Conservation (phyloP, 1,140 invertebrate species). For the Drosophila arizonae region DNA sequence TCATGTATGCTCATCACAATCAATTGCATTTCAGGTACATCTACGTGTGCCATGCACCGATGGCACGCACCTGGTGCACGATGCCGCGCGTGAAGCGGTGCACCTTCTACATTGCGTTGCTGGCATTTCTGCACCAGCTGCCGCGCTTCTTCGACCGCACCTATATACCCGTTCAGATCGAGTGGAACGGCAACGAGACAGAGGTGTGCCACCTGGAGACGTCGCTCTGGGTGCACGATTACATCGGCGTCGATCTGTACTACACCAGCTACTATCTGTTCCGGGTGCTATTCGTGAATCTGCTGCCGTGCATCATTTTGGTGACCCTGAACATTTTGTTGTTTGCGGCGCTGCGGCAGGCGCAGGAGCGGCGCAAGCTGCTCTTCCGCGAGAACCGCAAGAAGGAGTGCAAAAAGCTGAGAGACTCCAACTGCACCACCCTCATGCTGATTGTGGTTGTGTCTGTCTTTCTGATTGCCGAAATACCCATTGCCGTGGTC, state of each 20-base stretch:
- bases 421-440: slow-evolving; percentile 95
- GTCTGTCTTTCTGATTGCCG: slow-evolving; percentile 94
- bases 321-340: slow-evolving; percentile 95
- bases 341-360: slow-evolving; percentile 91
- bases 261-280: slow-evolving; percentile 93
- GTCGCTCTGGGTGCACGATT: slow-evolving; percentile 87
- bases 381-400: slow-evolving; percentile 93
- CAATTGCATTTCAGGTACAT: slow-evolving; percentile 86
- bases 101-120: slow-evolving; percentile 88
- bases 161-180: slow-evolving; percentile 83
- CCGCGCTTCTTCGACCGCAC: slow-evolving; percentile 89
- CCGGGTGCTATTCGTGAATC: slow-evolving; percentile 94
- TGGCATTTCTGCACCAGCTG: slow-evolving; percentile 91
- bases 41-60: slow-evolving; percentile 94
- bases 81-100: slow-evolving; percentile 91
- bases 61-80: slow-evolving; percentile 93
- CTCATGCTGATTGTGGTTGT: slow-evolving; percentile 98
- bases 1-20: too few relatives aligned
- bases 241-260: slow-evolving; percentile 88
- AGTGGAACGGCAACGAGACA: slow-evolving; percentile 86
- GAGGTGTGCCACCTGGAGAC: slow-evolving; percentile 85
- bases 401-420: slow-evolving; percentile 91
- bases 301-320: slow-evolving; percentile 93
- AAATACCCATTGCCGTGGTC: slow-evolving; percentile 95
- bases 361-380: slow-evolving; percentile 90